These are phyloP conservation scores for Heterotis niloticus DNA, from an alignment of 2,113 vertebrate species.

Conservation along the genomic window DNA sequence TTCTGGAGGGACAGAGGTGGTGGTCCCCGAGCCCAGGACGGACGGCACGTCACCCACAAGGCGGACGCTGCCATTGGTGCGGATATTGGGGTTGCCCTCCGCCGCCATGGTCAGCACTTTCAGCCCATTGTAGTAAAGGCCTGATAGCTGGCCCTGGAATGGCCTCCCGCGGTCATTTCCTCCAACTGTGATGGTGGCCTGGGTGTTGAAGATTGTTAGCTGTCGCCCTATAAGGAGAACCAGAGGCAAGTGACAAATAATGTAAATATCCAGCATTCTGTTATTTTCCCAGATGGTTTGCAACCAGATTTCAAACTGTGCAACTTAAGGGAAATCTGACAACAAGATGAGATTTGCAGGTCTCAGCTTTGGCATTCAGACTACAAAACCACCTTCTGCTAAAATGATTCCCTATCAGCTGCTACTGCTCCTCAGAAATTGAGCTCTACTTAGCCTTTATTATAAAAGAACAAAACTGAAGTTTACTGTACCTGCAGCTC, in stretches of 20 bases:
- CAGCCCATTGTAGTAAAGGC: conserved; percentile 96
- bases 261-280: neutral
- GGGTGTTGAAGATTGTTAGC: conserved; percentile 99
- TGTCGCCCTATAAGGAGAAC: conserved; percentile 77
- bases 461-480: no score
- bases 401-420: no score
- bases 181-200: conserved; percentile 90
- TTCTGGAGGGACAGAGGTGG: conserved; percentile 84
- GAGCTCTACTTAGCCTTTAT: no score
- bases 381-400: no score
- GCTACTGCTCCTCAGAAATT: no score
- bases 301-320: neutral
- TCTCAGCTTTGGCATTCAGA: no score
- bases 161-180: conserved; percentile 86
- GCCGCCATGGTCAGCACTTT: conserved; percentile 97
- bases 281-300: neutral
- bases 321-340: neutral
- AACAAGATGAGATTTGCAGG: neutral
- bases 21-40: conserved; percentile 78
- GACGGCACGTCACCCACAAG: conserved; percentile 88
- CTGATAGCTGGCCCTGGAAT: conserved; percentile 96
- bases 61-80: conserved; percentile 91
- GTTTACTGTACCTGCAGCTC: neutral
- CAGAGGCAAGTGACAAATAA: conserved; percentile 33
- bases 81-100: conserved; percentile 88